Conservation (phyloP, 2,888 invertebrate species). For the Drosophila anomelani region DNA sequence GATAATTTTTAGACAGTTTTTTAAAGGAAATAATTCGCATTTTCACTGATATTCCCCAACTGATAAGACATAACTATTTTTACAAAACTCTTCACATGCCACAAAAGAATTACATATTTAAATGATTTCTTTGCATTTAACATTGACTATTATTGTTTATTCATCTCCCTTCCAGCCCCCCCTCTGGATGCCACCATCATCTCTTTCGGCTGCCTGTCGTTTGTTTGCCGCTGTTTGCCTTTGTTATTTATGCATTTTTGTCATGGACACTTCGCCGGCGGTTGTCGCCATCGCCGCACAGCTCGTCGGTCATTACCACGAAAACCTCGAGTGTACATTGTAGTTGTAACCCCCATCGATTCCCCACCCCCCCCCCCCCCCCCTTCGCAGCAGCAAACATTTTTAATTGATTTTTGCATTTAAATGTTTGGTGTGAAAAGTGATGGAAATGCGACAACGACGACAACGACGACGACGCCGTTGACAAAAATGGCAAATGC, state of each 20-base stretch:
- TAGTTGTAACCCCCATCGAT: not conserved
- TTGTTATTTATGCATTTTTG: conserved; percentile 74
- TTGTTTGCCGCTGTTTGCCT: conserved; percentile 52
- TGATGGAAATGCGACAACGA: conserved; percentile 33
- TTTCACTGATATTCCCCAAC: no score
- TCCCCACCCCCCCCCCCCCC: conserved; percentile 2
- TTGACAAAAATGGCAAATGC: conserved; percentile 43
- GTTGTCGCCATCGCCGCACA: conserved; percentile 27
- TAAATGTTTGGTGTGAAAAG: conserved; percentile 70
- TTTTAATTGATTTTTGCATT: conserved; percentile 72
- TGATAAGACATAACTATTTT: not conserved
- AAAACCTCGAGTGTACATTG: conserved; percentile 36
- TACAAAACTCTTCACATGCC: not conserved
- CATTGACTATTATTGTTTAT: conserved; percentile 36
- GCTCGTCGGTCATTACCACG: conserved; percentile 67
- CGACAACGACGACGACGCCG: conserved; percentile 8
- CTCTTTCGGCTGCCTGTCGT: conserved; percentile 37
- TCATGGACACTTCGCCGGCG: conserved; percentile 64
- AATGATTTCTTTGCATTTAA: conserved; percentile 50
- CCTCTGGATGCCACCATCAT: conserved; percentile 15
- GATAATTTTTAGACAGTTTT: not conserved
- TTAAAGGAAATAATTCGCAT: not conserved
- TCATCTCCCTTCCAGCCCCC: conserved; percentile 9
- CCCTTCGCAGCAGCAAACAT: conserved; percentile 50
- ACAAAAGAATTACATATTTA: conserved; percentile 44